Evolutionary conservation across 2,888 invertebrate genomes (phyloP).

Genomic region (Amphiduros pacificus): DNA sequence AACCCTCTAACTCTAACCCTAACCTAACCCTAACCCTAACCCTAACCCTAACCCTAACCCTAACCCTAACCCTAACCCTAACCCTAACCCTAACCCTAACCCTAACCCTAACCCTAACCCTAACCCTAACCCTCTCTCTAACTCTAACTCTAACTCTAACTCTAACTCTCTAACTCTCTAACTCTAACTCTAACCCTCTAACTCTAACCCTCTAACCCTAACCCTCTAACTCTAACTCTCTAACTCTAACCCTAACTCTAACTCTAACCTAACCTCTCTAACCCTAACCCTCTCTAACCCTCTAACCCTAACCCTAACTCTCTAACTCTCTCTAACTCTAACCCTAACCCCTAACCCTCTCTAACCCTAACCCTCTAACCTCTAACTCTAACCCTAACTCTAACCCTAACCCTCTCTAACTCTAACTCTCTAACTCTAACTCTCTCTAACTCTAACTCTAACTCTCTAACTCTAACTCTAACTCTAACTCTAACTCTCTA

Average conservation of each 20-base stretch:
- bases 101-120: slow-evolving; percentile 27
- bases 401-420: slow-evolving; percentile 18
- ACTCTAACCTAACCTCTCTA: slow-evolving; percentile 12
- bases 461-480: slow-evolving; percentile 12
- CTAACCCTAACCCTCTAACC: slow-evolving; percentile 20
- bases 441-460: neutral
- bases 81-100: slow-evolving; percentile 28
- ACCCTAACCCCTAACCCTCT: neutral
- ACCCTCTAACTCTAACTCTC: slow-evolving; percentile 16
- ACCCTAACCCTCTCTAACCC: slow-evolving; percentile 24
- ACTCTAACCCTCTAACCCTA: slow-evolving; percentile 16
- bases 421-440: slow-evolving; percentile 23
- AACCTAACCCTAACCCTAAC: slow-evolving; percentile 26
- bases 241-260: slow-evolving; percentile 21
- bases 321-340: neutral
- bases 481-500: slow-evolving; percentile 12
- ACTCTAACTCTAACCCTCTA: slow-evolving; percentile 14
- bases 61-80: slow-evolving; percentile 23
- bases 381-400: slow-evolving; percentile 12
- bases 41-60: slow-evolving; percentile 28
- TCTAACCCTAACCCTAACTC: slow-evolving; percentile 18
- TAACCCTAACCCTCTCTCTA: slow-evolving; percentile 23
- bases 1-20: slow-evolving; percentile 27
- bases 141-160: slow-evolving; percentile 21
- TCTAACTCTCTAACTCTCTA: slow-evolving; percentile 6